These are phyloP conservation scores for Stigmatopora argus DNA, from an alignment of 2,113 vertebrate species.

Conservation along the genomic window DNA sequence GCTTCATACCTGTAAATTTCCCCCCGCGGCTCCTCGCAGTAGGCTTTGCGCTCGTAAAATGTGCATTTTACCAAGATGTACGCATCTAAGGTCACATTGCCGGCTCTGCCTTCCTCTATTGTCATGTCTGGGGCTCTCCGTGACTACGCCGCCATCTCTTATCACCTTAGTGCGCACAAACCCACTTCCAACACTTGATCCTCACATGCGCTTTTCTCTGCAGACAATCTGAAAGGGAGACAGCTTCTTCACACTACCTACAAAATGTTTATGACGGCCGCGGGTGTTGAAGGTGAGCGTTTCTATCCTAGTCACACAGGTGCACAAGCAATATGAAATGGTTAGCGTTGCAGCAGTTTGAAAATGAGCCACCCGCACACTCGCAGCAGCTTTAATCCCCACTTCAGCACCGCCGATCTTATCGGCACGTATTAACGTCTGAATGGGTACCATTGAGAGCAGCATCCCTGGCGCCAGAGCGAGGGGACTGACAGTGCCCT, in stretches of 20 bases:
- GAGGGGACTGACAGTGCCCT: constrained; percentile 26
- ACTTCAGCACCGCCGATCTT: constrained; percentile 44
- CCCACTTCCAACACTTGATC: constrained; percentile 26
- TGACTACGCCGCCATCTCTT: constrained; percentile 46
- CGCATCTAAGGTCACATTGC: constrained; percentile 22
- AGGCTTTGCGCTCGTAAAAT: constrained; percentile 40
- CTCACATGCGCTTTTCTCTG: constrained; percentile 19
- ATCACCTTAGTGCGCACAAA: constrained; percentile 22
- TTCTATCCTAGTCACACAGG: constrained; percentile 8
- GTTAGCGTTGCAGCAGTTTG: constrained; percentile 8
- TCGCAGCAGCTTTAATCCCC: constrained; percentile 52
- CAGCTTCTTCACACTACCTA: constrained; percentile 89
- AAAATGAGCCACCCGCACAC: constrained; percentile 22
- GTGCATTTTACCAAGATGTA: constrained; percentile 31
- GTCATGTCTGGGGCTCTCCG: constrained; percentile 21
- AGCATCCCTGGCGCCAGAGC: constrained; percentile 18
- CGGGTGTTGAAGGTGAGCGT: constrained; percentile 83
- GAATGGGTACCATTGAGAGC: constrained; percentile 47
- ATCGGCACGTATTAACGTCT: constrained; percentile 49
- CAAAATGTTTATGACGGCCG: constrained; percentile 91
- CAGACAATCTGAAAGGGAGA: constrained; percentile 83
- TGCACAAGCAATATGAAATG: not conserved
- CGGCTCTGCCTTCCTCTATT: constrained; percentile 3
- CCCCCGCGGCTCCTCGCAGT: constrained; percentile 14
- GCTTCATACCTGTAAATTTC: constrained; percentile 20